Conservation (phyloP, 2,888 invertebrate species). For the Parnassius smintheus region DNA sequence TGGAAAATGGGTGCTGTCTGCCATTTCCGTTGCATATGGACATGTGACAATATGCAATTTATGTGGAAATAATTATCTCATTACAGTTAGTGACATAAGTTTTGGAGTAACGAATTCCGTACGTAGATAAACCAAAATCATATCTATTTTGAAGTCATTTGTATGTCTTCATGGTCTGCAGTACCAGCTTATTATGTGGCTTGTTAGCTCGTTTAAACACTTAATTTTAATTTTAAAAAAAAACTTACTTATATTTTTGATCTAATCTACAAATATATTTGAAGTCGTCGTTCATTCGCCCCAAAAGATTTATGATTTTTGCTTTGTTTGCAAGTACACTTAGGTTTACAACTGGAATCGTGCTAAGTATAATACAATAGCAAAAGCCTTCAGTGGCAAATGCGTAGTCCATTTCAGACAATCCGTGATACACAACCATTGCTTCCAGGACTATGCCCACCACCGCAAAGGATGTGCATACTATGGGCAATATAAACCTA, state of each 20-base stretch:
- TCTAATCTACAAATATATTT: constrained; percentile 32
- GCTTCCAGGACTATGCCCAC: constrained; percentile 38
- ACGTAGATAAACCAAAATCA: too few relatives aligned
- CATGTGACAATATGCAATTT: too few relatives aligned
- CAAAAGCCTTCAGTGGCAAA: constrained; percentile 58
- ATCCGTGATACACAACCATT: constrained; percentile 43
- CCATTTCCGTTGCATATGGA: too few relatives aligned
- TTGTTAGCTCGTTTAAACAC: too few relatives aligned
- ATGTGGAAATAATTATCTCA: too few relatives aligned
- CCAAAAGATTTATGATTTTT: constrained; percentile 40
- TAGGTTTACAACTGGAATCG: constrained; percentile 42
- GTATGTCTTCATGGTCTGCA: too few relatives aligned
- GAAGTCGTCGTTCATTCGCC: background rate
- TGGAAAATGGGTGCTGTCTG: too few relatives aligned
- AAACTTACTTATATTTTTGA: constrained; percentile 46
- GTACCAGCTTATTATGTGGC: too few relatives aligned
- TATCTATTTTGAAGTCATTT: too few relatives aligned
- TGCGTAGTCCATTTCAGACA: constrained; percentile 24
- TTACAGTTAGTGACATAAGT: too few relatives aligned
- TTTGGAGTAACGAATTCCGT: too few relatives aligned
- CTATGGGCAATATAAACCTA: constrained; percentile 48
- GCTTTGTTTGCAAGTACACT: constrained; percentile 41
- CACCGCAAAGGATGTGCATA: constrained; percentile 36
- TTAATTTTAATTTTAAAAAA: too few relatives aligned
- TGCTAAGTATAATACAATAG: constrained; percentile 48